phyloP scores from a whole-genome alignment of 2,113 vertebrate species.

The Brachypteracias leptosomus region DNA sequence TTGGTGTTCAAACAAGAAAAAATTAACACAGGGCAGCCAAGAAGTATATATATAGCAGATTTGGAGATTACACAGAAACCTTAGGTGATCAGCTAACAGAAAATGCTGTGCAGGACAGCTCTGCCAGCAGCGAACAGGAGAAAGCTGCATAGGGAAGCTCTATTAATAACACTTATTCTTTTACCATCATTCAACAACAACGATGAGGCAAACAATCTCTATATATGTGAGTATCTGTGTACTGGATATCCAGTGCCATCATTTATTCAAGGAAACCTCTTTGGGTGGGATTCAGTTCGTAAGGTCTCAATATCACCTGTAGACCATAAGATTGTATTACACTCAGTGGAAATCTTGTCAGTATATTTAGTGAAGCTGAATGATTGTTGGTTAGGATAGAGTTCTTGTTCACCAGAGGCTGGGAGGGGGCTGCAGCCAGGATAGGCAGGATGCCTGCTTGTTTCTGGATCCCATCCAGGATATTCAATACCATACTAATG shows the following conservation, averaged over 20 bases:
- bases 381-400: too few relatives aligned
- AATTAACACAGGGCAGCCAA: not conserved
- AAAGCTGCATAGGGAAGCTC: not conserved
- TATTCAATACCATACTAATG: too few relatives aligned
- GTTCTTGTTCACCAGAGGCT: too few relatives aligned
- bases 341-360: not conserved
- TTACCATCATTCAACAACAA: not conserved
- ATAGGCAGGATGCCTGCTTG: too few relatives aligned
- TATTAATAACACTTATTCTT: not conserved
- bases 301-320: not conserved
- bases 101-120: not conserved
- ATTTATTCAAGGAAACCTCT: not conserved
- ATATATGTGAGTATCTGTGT: not conserved
- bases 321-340: not conserved
- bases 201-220: not conserved
- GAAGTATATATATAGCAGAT: not conserved
- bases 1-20: not conserved
- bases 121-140: conserved; percentile 9
- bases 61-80: not conserved
- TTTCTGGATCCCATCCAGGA: too few relatives aligned
- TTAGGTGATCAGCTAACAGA: conserved; percentile 22
- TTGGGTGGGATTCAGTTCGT: not conserved
- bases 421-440: too few relatives aligned
- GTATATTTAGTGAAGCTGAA: not conserved
- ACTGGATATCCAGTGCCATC: not conserved